Evolutionary conservation across 2,113 vertebrate genomes (phyloP).

Genomic region (Grantiella picta): DNA sequence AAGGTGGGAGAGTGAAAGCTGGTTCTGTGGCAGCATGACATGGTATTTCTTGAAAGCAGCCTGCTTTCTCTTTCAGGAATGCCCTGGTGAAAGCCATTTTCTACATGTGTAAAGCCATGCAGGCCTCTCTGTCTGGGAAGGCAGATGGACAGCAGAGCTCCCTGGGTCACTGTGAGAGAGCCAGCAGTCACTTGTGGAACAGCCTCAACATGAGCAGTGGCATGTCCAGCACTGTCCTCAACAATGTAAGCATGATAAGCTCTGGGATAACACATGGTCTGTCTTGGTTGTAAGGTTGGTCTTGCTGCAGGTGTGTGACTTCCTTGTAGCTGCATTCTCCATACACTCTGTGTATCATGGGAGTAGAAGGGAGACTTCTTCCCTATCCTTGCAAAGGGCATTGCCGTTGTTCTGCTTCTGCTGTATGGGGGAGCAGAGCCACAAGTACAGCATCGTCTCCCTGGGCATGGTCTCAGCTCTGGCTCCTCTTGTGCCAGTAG

Average conservation of each 20-base stretch:
- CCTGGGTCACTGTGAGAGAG: slow-evolving; percentile 86
- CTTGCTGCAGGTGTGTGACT: background rate
- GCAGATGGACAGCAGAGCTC: slow-evolving; percentile 80
- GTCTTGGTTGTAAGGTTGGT: background rate
- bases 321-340: background rate
- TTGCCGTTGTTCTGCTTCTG: background rate
- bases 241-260: slow-evolving; percentile 75
- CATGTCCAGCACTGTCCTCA: slow-evolving; percentile 77
- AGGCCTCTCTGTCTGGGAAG: slow-evolving; percentile 84
- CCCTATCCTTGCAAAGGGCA: background rate
- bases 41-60: background rate
- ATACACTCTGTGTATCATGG: background rate
- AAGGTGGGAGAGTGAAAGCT: background rate
- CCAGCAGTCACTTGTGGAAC: slow-evolving; percentile 86
- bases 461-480: background rate
- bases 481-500: background rate
- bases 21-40: background rate
- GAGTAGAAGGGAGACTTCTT: background rate
- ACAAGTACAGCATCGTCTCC: accelerated
- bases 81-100: slow-evolving; percentile 87
- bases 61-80: slow-evolving; percentile 75
- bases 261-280: background rate
- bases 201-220: slow-evolving; percentile 80
- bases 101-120: slow-evolving; percentile 88
- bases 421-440: background rate